These are phyloP conservation scores for Dasyurus viverrinus DNA, from an alignment of 2,113 vertebrate species.

Conservation along the genomic window DNA sequence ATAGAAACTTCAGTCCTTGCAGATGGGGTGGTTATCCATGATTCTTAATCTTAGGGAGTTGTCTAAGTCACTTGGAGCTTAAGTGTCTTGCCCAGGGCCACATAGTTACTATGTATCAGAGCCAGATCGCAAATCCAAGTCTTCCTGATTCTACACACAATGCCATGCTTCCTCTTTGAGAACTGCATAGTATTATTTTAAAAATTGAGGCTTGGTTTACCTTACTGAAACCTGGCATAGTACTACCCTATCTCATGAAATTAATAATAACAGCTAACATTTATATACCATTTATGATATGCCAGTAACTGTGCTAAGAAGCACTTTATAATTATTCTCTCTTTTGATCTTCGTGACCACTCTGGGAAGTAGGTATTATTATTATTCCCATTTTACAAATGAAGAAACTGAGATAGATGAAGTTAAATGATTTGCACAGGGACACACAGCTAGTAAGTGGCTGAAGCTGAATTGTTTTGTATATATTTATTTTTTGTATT, in stretches of 20 bases:
- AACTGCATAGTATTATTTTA: constrained; percentile 32
- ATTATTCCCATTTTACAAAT: neutral
- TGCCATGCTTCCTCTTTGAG: constrained; percentile 12
- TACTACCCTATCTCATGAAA: neutral
- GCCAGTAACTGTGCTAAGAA: neutral
- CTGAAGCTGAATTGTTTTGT: neutral
- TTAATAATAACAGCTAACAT: neutral
- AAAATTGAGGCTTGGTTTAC: constrained; percentile 65
- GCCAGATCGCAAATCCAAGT: neutral
- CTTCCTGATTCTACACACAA: neutral
- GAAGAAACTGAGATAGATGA: neutral
- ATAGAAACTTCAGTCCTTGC: neutral
- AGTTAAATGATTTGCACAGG: neutral
- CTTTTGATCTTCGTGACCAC: neutral
- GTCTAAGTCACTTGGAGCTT: neutral
- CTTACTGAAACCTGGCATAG: constrained; percentile 30
- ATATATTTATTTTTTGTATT: neutral
- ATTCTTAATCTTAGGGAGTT: neutral
- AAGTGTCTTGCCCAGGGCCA: neutral
- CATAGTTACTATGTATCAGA: neutral
- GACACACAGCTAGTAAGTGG: neutral
- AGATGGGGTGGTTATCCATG: neutral
- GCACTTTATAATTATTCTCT: neutral
- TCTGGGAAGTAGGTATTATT: neutral
- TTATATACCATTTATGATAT: neutral